These are phyloP conservation scores for Fragum sueziense DNA, from an alignment of 2,888 invertebrate species.

Conservation along the genomic window DNA sequence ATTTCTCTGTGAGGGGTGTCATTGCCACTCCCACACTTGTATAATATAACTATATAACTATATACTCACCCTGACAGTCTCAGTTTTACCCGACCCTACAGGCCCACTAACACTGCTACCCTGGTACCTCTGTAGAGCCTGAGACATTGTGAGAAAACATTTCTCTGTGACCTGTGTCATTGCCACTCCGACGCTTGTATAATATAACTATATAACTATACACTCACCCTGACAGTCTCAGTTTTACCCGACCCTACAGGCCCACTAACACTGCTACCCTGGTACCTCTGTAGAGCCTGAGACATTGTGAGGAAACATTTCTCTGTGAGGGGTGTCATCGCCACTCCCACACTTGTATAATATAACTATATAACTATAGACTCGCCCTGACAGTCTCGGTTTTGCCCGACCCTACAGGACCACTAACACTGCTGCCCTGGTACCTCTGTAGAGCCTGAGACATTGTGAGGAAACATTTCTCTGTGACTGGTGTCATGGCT, in stretches of 20 bases:
- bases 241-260: slow-evolving; percentile 80
- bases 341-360: slow-evolving; percentile 77
- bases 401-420: slow-evolving; percentile 80
- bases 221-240: slow-evolving; percentile 79
- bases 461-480: slow-evolving; percentile 81
- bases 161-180: slow-evolving; percentile 80
- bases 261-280: slow-evolving; percentile 77
- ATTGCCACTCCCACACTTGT: slow-evolving; percentile 75
- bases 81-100: slow-evolving; percentile 80
- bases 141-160: slow-evolving; percentile 80
- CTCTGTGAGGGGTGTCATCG: slow-evolving; percentile 80
- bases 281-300: slow-evolving; percentile 75
- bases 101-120: slow-evolving; percentile 78
- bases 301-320: slow-evolving; percentile 81
- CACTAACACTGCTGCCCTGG: slow-evolving; percentile 77
- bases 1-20: slow-evolving; percentile 80
- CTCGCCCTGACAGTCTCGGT: slow-evolving; percentile 81
- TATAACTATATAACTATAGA: slow-evolving; percentile 80
- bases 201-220: slow-evolving; percentile 82
- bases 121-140: slow-evolving; percentile 75
- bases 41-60: slow-evolving; percentile 82
- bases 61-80: slow-evolving; percentile 78
- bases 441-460: slow-evolving; percentile 76
- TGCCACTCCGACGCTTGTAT: slow-evolving; percentile 75
- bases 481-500: slow-evolving; percentile 79